phyloP scores from a whole-genome alignment of 2,113 vertebrate species.

The Aleadryas rufinucha region DNA sequence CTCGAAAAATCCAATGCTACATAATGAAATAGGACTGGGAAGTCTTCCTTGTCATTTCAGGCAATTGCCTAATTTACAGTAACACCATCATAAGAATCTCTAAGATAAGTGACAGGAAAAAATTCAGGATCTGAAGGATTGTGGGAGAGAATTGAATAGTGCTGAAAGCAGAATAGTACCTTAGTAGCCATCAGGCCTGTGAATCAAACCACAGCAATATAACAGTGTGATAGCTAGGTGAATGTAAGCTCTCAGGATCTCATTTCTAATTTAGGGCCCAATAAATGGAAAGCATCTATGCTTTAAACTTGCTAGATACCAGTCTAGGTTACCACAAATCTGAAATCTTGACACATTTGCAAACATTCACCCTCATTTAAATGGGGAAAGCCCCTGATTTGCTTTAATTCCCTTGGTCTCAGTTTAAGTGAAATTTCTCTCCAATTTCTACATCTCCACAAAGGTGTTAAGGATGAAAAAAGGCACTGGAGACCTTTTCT shows the following conservation, averaged over 20 bases:
- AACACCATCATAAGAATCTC: neutral
- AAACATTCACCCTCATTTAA: neutral
- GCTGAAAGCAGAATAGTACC: neutral
- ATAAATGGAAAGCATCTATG: neutral
- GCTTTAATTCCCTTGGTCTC: neutral
- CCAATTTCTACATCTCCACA: neutral
- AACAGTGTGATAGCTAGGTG: rapidly evolving
- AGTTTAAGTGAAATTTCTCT: neutral
- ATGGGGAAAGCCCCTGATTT: rapidly evolving
- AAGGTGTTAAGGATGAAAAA: neutral
- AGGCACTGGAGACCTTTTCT: neutral
- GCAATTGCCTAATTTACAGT: neutral
- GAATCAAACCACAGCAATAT: neutral
- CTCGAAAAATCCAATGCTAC: neutral
- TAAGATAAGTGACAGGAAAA: neutral
- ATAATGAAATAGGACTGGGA: neutral
- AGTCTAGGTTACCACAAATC: neutral
- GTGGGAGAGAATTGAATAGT: neutral
- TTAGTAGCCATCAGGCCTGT: neutral
- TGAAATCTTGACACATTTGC: neutral
- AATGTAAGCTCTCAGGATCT: neutral
- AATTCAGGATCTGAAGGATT: neutral
- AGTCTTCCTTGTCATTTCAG: neutral
- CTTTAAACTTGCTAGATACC: neutral
- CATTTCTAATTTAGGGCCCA: neutral